Evolutionary conservation across 2,113 vertebrate species (phyloP), one percentile per base, ranked within the genome.

Genomic region (Poecile atricapillus): DNA sequence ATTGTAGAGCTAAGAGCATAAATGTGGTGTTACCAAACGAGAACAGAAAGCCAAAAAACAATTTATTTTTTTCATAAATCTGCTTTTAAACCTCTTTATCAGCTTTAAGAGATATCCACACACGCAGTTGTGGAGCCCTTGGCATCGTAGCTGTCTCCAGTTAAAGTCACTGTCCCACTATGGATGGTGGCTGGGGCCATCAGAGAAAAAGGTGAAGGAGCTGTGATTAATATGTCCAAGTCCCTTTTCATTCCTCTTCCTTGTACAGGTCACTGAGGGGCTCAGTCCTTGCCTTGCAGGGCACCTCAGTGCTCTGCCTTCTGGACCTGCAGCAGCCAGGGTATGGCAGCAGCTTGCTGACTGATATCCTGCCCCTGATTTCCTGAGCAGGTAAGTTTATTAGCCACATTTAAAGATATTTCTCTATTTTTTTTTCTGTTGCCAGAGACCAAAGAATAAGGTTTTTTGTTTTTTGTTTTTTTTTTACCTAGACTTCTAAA

Each of bases 191-290:
- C 1, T 33, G 52, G 37, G n/a, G 17, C 37, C 68, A 50, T 22
- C 50, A 58, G 23, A 69, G 31, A 31, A 50, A 67, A 68, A 5
- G 47, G 18, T 46, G 44, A 56, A 60, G 56, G 44, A 64, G 37
- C n/a, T 7, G 1, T 37, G 20, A 15, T 41, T 46, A 23, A 9
- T 7, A 20, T 2, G 7, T 13, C 20, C 24, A 3, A 10, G 11
- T 5, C 19, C 67, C 12, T 80, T 83, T 53, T 46, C 28, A 35
- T 64, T 44, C 28, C 60, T 89, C 28, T 70, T 33, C 9, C 10
- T 53, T 4, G 39, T 2, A 5, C 16, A 24, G 43, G 23, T 89
- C 47, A 20, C 7, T 63, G 55, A 81, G 47, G 20, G 18, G 17
- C 21, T 50, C 7, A 28, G 39, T 15, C 27, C 74, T 56, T 55